Evolutionary conservation across 2,888 invertebrate species (phyloP), one percentile per base, ranked within the genome.

Genomic region (Pterostichus madidus): DNA sequence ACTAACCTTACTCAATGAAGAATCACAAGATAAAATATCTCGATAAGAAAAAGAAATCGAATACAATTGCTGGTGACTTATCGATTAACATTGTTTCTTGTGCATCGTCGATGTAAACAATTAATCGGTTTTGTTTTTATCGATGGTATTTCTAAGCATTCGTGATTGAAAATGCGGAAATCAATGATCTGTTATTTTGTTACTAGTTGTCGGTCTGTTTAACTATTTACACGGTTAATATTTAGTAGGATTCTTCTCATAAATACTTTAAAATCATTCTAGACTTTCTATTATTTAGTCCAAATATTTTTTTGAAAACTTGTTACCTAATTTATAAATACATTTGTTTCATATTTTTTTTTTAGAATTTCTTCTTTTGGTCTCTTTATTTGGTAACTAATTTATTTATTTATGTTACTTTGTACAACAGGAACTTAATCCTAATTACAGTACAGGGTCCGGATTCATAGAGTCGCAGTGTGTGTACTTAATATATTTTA

Each of bases 71-170:
- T 56, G 6, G 61, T 61, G 64, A 64, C 11, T 64, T 64, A 35
- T 31, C 35, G n/a, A 10, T 71, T 71, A 39, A 39, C 15, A 15
- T 71, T 71, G 68, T 71, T 44, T 71, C 32, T 64, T 64, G 64
- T 39, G n/a, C n/a, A 39, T 31, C 11, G 59, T 59, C 35, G 24
- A 64, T 35, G 32, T 64, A 64, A 32, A 64, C 64, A 39, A 64
- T 64, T 64, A 64, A 64, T 64, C 64, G 39, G 35, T 64, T 59
- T 59, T 64, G 64, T 64, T 64, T 64, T 59, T 64, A 7, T 32
- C 7, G 32, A 10, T 32, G 44, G 15, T 56, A 56, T 56, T 56
- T 13, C 56, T 49, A 49, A 64, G 32, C 13, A 64, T 32, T 32
- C 59, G 24, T 35, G 35, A 64, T 64, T 17, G 10, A 71, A 46